These are phyloP conservation scores for Mobula hypostoma DNA, from an alignment of 2,113 vertebrate species.

Conservation along the genomic window DNA sequence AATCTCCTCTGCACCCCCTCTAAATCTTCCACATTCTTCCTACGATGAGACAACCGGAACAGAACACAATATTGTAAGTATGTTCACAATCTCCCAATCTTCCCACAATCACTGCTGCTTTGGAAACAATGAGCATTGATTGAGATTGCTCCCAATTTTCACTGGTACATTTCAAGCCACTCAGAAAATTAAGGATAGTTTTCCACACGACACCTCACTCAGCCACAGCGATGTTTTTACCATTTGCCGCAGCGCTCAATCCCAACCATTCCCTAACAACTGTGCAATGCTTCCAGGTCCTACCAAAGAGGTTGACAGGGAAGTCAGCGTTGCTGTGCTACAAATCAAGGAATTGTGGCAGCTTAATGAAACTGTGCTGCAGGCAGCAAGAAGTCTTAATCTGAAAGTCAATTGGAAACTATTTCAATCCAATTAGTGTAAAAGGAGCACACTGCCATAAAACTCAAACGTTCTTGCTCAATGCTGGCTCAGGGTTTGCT, in stretches of 20 bases:
- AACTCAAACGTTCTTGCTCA: neutral
- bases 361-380: neutral
- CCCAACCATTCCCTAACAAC: neutral
- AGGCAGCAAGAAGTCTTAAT: neutral
- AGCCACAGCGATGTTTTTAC: no score
- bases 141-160: no score
- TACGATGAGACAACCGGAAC: no score
- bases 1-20: no score
- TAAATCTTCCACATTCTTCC: no score
- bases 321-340: neutral
- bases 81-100: no score
- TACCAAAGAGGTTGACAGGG: neutral
- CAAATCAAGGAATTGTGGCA: neutral
- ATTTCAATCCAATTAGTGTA: constrained; percentile 9
- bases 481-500: neutral
- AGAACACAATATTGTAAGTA: no score
- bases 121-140: no score
- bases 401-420: neutral
- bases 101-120: no score
- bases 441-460: neutral
- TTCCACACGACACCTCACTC: neutral
- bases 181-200: neutral
- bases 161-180: neutral
- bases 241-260: neutral
- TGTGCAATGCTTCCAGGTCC: neutral